Percentiles rank a stretch among this genome's conserved stretches.
phyloP scores from a whole-genome alignment of 2,113 vertebrate species.

The Phasianus colchicus region DNA sequence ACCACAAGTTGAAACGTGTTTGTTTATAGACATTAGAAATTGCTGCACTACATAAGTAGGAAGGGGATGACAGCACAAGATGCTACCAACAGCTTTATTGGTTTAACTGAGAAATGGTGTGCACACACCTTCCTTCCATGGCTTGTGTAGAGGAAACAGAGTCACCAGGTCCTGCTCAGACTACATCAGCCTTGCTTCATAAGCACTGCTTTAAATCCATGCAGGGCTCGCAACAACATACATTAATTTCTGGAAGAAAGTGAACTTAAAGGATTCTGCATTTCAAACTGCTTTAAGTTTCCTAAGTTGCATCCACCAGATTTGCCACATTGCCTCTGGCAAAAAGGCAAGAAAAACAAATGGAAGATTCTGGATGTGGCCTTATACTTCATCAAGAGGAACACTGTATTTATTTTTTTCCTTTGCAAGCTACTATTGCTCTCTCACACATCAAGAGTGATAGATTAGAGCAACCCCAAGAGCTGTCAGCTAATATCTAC shows the following conservation, averaged over 20 bases:
- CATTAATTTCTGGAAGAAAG: not conserved
- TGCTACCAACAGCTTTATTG: slow-evolving; percentile 13
- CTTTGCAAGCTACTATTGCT: not conserved
- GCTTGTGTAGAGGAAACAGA: not conserved
- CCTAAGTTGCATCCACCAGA: not conserved
- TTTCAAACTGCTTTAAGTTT: not conserved
- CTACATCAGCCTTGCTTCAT: not conserved
- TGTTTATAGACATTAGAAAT: not conserved
- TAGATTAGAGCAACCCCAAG: slow-evolving; percentile 18
- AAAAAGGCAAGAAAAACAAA: not conserved
- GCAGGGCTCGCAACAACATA: not conserved
- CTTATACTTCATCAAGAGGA: not conserved
- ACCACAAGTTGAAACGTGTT: not conserved
- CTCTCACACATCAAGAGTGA: not conserved
- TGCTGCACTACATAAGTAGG: not conserved
- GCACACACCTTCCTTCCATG: not conserved
- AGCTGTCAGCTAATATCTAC: slow-evolving; percentile 18
- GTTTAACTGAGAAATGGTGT: not conserved
- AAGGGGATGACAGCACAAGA: not conserved
- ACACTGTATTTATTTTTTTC: not conserved
- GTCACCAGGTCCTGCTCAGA: not conserved
- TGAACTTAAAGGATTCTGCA: not conserved
- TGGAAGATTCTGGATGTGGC: not conserved
- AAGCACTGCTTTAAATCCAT: not conserved
- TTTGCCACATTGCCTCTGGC: not conserved